A percentile compares a stretch with the other conserved stretches of the same genome.
Conservation (phyloP, 2,888 invertebrate species). For the Onchidella celtica region DNA sequence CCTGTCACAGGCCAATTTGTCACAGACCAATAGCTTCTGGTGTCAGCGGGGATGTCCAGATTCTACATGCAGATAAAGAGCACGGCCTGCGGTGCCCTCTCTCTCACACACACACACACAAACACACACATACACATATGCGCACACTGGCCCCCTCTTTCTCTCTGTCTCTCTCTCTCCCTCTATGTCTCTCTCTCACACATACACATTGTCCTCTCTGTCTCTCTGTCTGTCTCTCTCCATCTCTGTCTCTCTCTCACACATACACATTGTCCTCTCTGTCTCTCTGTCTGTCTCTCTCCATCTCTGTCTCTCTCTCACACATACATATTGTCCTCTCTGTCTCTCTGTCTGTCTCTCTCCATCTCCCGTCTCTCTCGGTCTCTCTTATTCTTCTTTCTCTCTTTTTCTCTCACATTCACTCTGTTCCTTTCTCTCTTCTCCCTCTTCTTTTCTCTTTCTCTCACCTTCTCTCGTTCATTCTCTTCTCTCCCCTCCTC, state of each 20-base stretch:
- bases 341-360: slow-evolving; percentile 11
- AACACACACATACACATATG: too few species aligned
- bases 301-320: neutral
- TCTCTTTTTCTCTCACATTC: neutral
- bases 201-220: too few species aligned
- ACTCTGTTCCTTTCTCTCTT: slow-evolving; percentile 7
- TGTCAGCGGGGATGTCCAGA: too few species aligned
- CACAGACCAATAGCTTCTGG: too few species aligned
- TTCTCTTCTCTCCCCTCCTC: neutral
- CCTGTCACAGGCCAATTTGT: too few species aligned
- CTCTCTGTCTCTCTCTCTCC: too few species aligned
- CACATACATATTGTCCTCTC: neutral
- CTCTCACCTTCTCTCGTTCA: neutral
- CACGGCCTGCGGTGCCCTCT: too few species aligned
- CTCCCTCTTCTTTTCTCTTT: neutral
- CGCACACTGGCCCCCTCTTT: too few species aligned
- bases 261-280: neutral
- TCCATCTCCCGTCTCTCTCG: slow-evolving; percentile 2
- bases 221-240: too few species aligned
- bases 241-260: neutral
- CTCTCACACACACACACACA: too few species aligned
- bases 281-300: neutral
- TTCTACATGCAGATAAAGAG: too few species aligned
- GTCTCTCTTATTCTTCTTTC: slow-evolving; percentile 10
- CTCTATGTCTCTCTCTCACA: too few species aligned